A percentile compares a stretch with the other conserved stretches of the same genome.
Conservation (phyloP, 2,797 vertebrate genomes). For the Masticophis lateralis region DNA sequence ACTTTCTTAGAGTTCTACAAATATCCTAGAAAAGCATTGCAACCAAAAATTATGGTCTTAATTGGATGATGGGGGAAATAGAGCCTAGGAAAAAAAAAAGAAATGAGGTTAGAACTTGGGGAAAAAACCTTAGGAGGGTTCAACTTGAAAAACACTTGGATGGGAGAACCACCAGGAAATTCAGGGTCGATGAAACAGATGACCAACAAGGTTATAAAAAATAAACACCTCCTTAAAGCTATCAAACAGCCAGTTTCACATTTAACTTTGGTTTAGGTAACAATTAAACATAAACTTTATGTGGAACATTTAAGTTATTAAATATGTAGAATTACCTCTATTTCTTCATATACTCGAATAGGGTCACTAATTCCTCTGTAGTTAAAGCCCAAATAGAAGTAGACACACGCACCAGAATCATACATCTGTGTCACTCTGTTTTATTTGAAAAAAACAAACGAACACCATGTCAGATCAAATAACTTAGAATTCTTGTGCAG, state of each 20-base stretch:
- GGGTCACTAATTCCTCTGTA: slow-evolving; percentile 96
- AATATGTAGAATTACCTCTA: slow-evolving; percentile 82
- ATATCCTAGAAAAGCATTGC: not conserved
- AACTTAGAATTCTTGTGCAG: slow-evolving; percentile 20
- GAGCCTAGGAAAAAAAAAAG: not conserved
- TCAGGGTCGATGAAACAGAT: not conserved
- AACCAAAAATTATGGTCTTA: not conserved
- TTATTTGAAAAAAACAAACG: slow-evolving; percentile 21
- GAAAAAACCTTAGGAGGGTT: not conserved
- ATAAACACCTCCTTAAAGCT: not conserved
- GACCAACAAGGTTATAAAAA: not conserved
- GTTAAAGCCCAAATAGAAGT: slow-evolving; percentile 99
- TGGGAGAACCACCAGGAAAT: not conserved
- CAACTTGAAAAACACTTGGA: not conserved
- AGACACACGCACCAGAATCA: slow-evolving; percentile 93
- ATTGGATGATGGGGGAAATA: not conserved
- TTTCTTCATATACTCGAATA: slow-evolving; percentile 89
- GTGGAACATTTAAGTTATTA: slow-evolving; percentile 10
- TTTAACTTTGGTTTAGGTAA: not conserved
- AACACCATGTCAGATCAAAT: slow-evolving; percentile 54
- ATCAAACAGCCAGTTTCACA: not conserved
- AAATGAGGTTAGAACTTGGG: not conserved
- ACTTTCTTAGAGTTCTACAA: not conserved
- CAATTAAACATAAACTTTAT: not conserved
- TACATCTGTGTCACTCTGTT: slow-evolving; percentile 96